Conservation (phyloP, 2,888 invertebrate species). For the Thymelicus sylvestris region DNA sequence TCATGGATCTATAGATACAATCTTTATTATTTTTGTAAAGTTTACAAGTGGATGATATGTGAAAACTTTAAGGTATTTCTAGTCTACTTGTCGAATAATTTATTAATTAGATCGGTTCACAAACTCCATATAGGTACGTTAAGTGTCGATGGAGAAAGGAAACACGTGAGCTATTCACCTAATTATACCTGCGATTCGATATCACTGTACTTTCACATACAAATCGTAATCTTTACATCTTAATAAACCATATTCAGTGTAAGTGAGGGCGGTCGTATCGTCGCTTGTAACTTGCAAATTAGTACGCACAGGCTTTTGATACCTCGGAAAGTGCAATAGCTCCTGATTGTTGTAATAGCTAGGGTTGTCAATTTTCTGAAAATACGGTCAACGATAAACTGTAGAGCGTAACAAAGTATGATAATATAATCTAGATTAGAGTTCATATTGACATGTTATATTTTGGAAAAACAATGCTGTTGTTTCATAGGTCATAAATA, state of each 20-base stretch:
- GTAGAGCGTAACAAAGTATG: too few species aligned
- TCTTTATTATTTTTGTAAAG: too few species aligned
- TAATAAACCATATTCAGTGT: slow-evolving; percentile 6
- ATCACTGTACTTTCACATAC: background rate
- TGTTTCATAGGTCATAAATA: too few species aligned
- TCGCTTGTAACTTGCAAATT: slow-evolving; percentile 14
- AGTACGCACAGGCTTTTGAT: slow-evolving; percentile 11
- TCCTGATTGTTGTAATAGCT: slow-evolving; percentile 6
- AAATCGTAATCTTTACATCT: slow-evolving; percentile 12
- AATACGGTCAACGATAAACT: too few species aligned
- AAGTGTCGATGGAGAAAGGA: too few species aligned
- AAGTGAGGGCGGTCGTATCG: slow-evolving; percentile 1
- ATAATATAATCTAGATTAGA: too few species aligned
- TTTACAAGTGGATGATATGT: too few species aligned
- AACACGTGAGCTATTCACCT: background rate
- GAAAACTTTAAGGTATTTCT: background rate
- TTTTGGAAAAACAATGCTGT: too few species aligned
- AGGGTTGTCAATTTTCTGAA: background rate
- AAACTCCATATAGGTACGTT: too few species aligned
- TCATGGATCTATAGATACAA: too few species aligned
- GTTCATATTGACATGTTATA: background rate
- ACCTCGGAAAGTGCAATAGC: slow-evolving; percentile 10
- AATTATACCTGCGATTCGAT: slow-evolving; percentile 6
- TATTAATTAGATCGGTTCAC: too few species aligned
- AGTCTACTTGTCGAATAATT: background rate